A percentile compares a stretch with the other conserved stretches of the same genome.
phyloP scores from a whole-genome alignment of 2,113 vertebrate species.

The Thunnus thynnus region DNA sequence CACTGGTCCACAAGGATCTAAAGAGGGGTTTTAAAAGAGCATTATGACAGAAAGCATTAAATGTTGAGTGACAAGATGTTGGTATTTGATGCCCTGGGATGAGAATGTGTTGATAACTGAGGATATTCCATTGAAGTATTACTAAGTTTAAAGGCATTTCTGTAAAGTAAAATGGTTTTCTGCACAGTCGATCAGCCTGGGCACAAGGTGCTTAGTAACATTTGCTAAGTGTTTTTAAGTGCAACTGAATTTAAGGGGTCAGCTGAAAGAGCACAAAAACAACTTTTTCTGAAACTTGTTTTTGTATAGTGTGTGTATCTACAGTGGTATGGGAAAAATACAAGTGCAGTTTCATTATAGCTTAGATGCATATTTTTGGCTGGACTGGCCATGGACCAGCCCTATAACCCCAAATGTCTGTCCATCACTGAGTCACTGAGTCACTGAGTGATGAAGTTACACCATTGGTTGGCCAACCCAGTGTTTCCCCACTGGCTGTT shows the following conservation, averaged over 20 bases:
- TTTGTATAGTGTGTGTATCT: background rate
- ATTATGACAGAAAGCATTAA: slow-evolving; percentile 8
- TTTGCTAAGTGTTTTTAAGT: slow-evolving; percentile 60
- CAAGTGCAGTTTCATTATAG: background rate
- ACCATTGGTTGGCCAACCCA: no score
- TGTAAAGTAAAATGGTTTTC: slow-evolving; percentile 31
- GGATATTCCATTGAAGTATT: slow-evolving; percentile 11
- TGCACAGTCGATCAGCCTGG: slow-evolving; percentile 37
- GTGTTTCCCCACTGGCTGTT: no score
- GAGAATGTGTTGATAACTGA: background rate
- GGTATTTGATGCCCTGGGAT: background rate
- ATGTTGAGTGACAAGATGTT: background rate
- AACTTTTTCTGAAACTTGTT: background rate
- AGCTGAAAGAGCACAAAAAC: slow-evolving; percentile 6
- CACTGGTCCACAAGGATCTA: background rate
- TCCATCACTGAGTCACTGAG: no score
- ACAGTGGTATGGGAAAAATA: background rate
- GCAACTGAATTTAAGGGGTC: slow-evolving; percentile 49
- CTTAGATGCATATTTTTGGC: no score
- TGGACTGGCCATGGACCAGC: no score
- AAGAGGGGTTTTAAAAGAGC: background rate
- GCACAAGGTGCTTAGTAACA: slow-evolving; percentile 46
- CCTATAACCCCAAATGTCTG: no score
- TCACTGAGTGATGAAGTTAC: no score
- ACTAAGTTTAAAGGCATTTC: slow-evolving; percentile 36